A percentile compares a stretch with the other conserved stretches of the same genome.
Conservation (phyloP, 2,797 vertebrate species). For the Tokudaia muenninki region DNA sequence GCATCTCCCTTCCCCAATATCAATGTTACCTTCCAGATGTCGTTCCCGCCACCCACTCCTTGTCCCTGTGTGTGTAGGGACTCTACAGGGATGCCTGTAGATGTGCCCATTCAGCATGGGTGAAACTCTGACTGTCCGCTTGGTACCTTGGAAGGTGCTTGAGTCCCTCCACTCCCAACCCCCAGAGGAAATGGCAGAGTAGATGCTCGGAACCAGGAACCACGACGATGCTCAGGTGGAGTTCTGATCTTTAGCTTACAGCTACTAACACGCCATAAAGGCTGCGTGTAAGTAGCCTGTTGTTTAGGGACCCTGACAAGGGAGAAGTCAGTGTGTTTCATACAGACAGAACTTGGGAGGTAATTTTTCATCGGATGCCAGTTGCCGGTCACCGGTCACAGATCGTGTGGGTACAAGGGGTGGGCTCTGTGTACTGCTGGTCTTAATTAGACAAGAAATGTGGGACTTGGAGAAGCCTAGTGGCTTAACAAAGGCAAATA, state of each 20-base stretch:
- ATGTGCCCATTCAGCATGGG: background rate
- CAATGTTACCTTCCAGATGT: background rate
- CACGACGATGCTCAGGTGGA: accelerated
- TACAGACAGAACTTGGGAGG: background rate
- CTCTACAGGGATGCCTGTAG: background rate
- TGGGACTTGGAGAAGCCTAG: background rate
- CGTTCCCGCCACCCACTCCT: background rate
- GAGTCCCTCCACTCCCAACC: background rate
- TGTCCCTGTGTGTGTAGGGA: accelerated
- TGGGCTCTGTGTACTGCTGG: background rate
- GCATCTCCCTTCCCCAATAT: background rate
- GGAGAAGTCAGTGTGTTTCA: background rate
- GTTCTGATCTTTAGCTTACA: background rate
- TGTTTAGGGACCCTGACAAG: background rate
- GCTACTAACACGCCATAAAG: background rate
- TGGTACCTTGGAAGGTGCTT: background rate
- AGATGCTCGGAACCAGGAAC: background rate
- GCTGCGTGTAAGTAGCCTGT: background rate
- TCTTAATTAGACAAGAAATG: background rate
- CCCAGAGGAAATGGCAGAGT: background rate
- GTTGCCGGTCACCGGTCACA: background rate
- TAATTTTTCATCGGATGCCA: background rate
- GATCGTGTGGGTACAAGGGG: background rate
- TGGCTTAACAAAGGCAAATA: background rate
- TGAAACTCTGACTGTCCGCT: background rate